Conservation (phyloP, 2,797 vertebrate species). For the Phoeniculus purpureus region DNA sequence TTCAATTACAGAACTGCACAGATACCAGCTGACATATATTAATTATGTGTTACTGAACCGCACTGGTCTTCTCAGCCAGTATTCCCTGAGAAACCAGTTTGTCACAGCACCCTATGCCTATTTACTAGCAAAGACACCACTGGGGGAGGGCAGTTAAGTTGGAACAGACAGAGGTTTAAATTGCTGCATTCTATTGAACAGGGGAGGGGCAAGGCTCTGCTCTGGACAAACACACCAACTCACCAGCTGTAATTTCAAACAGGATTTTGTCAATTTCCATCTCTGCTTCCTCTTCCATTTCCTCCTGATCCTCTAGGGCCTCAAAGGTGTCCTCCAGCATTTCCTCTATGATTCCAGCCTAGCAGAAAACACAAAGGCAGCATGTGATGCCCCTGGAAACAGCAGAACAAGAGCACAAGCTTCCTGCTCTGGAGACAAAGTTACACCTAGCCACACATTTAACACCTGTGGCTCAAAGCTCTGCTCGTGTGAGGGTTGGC, state of each 20-base stretch:
- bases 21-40: neutral
- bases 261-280: slow-evolving; percentile 96
- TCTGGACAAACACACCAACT: neutral
- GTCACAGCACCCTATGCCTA: neutral
- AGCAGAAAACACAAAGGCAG: slow-evolving; percentile 7
- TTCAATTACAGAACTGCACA: neutral
- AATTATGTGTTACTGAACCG: neutral
- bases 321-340: slow-evolving; percentile 98
- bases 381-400: accelerated
- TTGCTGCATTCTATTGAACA: neutral
- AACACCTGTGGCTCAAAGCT: accelerated
- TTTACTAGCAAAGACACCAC: neutral
- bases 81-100: neutral
- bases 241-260: slow-evolving; percentile 97
- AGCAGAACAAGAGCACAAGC: neutral
- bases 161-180: neutral
- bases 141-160: accelerated
- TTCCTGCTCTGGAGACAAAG: accelerated
- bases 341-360: slow-evolving; percentile 96
- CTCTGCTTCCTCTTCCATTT: slow-evolving; percentile 96
- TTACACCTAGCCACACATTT: neutral
- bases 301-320: slow-evolving; percentile 95
- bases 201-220: neutral
- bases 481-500: neutral
- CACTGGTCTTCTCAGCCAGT: neutral